Conservation (phyloP, 2,888 invertebrate species). For the Autographa pulchrina region DNA sequence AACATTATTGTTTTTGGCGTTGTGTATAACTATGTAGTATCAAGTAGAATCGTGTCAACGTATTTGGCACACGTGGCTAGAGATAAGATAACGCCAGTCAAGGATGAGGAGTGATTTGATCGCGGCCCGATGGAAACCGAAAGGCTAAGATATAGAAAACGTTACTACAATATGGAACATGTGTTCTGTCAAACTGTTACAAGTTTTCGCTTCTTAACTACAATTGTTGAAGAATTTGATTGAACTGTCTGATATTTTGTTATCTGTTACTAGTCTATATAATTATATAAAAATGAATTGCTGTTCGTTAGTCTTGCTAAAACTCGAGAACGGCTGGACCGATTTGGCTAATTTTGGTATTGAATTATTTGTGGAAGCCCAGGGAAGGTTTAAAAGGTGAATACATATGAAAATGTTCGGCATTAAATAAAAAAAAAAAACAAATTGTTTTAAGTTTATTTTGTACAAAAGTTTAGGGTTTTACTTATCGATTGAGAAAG, state of each 20-base stretch:
- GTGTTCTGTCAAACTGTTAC: neutral
- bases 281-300: too few relatives aligned
- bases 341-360: too few relatives aligned
- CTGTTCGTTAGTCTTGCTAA: too few relatives aligned
- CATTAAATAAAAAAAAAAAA: too few relatives aligned
- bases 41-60: slow-evolving; percentile 11
- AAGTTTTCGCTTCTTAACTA: neutral
- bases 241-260: neutral
- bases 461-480: too few relatives aligned
- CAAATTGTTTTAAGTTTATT: too few relatives aligned
- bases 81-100: slow-evolving; percentile 45
- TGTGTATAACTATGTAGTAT: neutral
- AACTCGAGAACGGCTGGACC: too few relatives aligned
- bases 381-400: too few relatives aligned
- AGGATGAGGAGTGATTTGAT: slow-evolving; percentile 33
- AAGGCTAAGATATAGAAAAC: slow-evolving; percentile 23
- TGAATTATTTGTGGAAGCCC: too few relatives aligned
- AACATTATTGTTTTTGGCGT: neutral
- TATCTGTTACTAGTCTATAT: neutral
- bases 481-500: too few relatives aligned
- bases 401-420: too few relatives aligned
- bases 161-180: neutral
- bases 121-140: slow-evolving; percentile 24
- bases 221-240: neutral
- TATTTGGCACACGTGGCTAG: slow-evolving; percentile 24